Conservation (phyloP, 1,140 invertebrate species). For the Drosophila micromelanica region DNA sequence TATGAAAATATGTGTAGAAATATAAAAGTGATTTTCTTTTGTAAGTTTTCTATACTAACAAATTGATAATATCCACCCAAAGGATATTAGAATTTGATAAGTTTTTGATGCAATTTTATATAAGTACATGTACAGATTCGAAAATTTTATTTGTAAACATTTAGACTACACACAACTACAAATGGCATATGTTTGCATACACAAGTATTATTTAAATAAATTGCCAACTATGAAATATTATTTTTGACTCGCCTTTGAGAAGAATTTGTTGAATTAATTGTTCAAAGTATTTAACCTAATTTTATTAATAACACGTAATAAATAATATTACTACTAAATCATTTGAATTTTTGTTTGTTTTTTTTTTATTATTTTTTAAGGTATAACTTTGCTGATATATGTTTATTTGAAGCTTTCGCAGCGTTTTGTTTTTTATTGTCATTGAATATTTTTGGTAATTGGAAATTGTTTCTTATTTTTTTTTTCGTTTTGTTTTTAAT, state of each 20-base stretch:
- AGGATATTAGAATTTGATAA: background rate
- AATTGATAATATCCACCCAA: background rate
- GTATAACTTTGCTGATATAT: constrained; percentile 13
- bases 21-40: too few relatives aligned
- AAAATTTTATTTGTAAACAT: constrained; percentile 74
- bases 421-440: constrained; percentile 45
- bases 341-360: constrained; percentile 36
- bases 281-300: constrained; percentile 9
- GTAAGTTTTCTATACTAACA: too few relatives aligned
- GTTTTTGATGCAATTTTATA: constrained; percentile 8
- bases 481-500: constrained; percentile 43
- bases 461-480: constrained; percentile 22
- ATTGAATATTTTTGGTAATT: constrained; percentile 51
- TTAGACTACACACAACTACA: constrained; percentile 68
- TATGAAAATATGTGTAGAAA: too few relatives aligned
- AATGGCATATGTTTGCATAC: constrained; percentile 40
- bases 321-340: constrained; percentile 27
- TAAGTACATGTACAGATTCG: constrained; percentile 53
- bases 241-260: constrained; percentile 1
- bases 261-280: background rate
- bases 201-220: constrained; percentile 19
- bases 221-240: background rate
- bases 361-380: constrained; percentile 28
- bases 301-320: constrained; percentile 21
- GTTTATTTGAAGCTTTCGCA: constrained; percentile 25